Base-by-base conservation (phyloP, 2,888 invertebrate genomes). In the Cantharis flavilabris region DNA sequence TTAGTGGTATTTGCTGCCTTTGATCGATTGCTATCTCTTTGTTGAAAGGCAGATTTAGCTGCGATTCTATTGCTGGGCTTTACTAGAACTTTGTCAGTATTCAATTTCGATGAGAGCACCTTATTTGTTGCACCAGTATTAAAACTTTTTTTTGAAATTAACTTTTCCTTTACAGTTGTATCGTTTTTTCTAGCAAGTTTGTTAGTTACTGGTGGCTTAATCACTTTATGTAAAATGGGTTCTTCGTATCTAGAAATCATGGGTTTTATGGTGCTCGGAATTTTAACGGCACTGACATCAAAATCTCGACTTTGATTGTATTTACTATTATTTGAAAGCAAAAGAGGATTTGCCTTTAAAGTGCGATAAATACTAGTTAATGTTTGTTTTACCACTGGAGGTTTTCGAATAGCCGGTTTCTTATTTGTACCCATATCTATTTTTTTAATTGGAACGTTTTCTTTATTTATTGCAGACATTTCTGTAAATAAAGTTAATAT, bases 321-420 rank as follows among this genome's bases (percentile, higher is more conserved):
- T 49, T 49, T n/a, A 49, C n/a, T 49, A 49, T 49, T n/a, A 49
- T 49, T 49, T 9, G 71, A 11, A 33, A 76, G 71, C 65, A 79
- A 67, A 62, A 82, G 72, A 5, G 81, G 82, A 73, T 82, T 81
- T 71, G 79, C 79, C 72, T 79, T 81, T 62, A 79, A 80, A 62
- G 80, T 71, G 14, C 83, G 77, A 20, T 81, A 76, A 62, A 81
- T 76, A 77, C 87, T 86, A 3, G 87, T 85, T 76, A 82, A 79
- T 9, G 86, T 87, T 75, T 86, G 86, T 69, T 81, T 82, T 5
- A 86, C 83, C 16, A 82, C 79, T 9, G 85, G 85, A 9, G 78
- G 80, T 76, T 80, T 83, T n/a, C 80, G 75, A 7, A 75, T 77
- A 13, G 80, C 78, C 73, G 81, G 81, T 75, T 80, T 82, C n/a